These are phyloP conservation scores for Dendrophyllia cribrosa DNA, from an alignment of 64 coral and sea anemone genomes.

Conservation along the genomic window DNA sequence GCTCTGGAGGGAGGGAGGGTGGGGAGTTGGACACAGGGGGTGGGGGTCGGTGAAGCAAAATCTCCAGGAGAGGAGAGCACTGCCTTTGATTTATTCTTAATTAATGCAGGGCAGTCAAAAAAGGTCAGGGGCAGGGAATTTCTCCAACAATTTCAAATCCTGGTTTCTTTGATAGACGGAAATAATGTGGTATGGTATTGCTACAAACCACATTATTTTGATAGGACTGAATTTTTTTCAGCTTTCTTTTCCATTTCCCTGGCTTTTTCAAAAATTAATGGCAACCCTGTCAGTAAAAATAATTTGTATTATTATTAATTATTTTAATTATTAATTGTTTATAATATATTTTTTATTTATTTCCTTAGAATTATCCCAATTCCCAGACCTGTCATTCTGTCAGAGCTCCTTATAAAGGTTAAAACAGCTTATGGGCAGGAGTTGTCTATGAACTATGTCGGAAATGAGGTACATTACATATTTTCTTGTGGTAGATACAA, in stretches of 20 bases:
- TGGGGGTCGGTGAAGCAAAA: too few species aligned
- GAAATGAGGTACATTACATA: constrained; percentile 69
- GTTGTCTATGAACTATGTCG: constrained; percentile 98
- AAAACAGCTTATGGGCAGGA: constrained; percentile 98
- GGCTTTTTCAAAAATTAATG: background rate
- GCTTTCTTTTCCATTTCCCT: background rate
- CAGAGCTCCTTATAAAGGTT: constrained; percentile 83
- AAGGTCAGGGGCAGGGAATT: background rate
- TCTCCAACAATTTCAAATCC: background rate
- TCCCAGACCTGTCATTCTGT: constrained; percentile 87
- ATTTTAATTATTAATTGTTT: background rate
- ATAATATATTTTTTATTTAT: background rate
- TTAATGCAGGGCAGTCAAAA: too few species aligned
- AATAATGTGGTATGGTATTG: background rate
- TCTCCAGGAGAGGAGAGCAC: too few species aligned
- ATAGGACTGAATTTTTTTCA: background rate
- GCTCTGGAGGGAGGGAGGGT: too few species aligned
- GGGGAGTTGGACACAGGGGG: too few species aligned
- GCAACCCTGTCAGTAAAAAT: background rate
- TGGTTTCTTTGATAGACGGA: background rate
- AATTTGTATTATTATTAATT: background rate
- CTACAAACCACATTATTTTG: background rate
- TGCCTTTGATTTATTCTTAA: too few species aligned
- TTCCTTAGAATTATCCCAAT: constrained; percentile 90
- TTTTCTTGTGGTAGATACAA: background rate